Evolutionary conservation across 37 sponge, comb jelly and placozoan species (phyloP).

Genomic region (Oopsacas minuta): DNA sequence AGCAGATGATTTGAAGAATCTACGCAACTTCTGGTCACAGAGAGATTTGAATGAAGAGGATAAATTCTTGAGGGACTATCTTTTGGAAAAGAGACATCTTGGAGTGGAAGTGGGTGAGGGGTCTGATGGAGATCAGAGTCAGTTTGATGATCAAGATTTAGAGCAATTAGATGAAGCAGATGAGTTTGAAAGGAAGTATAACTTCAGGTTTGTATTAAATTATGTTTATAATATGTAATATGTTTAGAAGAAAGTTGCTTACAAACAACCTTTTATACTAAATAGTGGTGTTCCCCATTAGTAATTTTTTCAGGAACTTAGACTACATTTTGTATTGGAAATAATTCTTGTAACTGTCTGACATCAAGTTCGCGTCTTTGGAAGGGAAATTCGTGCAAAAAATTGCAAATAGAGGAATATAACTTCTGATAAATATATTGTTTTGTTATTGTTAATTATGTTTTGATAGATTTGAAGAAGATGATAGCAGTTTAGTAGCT

Average conservation of each 20-base stretch:
- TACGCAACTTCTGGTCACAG: conserved; percentile 56
- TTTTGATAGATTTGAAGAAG: conserved; percentile 72
- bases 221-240: too few relatives aligned
- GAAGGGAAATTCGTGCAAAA: too few relatives aligned
- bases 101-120: conserved; percentile 8
- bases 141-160: conserved; percentile 32
- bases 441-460: too few relatives aligned
- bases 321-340: too few relatives aligned
- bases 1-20: conserved; percentile 2
- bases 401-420: too few relatives aligned
- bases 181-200: conserved; percentile 75
- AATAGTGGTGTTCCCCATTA: too few relatives aligned
- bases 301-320: too few relatives aligned
- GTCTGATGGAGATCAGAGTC: background rate
- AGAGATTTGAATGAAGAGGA: conserved; percentile 56
- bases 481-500: conserved; percentile 31
- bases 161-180: conserved; percentile 72
- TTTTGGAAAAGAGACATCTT: conserved; percentile 66
- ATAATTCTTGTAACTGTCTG: too few relatives aligned
- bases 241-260: too few relatives aligned
- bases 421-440: too few relatives aligned
- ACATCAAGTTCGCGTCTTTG: too few relatives aligned
- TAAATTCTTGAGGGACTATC: conserved; percentile 77
- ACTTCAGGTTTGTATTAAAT: conserved; percentile 55
- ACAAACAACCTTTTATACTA: too few relatives aligned